Conservation (phyloP, 2,888 invertebrate genomes). For the Charanyca ferruginea region DNA sequence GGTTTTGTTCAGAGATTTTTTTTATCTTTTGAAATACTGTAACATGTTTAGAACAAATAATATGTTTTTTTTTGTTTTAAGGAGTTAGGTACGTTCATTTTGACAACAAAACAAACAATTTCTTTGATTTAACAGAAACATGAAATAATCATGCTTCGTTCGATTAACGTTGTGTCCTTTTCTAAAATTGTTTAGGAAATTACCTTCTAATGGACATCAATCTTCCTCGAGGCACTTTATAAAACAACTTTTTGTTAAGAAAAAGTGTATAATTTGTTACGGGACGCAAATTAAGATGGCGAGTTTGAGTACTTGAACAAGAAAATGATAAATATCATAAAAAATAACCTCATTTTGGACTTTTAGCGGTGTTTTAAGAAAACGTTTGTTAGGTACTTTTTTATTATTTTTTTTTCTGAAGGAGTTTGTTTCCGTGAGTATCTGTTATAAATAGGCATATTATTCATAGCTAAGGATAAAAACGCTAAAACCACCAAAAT, state of each 20-base stretch:
- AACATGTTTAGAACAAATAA: no score
- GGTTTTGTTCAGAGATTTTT: no score
- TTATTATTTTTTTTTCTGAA: conserved; percentile 23
- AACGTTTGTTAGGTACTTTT: conserved; percentile 45
- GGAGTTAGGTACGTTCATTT: conserved; percentile 8
- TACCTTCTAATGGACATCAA: conserved; percentile 82
- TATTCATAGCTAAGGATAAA: conserved; percentile 1
- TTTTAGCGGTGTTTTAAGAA: conserved; percentile 48
- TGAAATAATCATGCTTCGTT: conserved; percentile 63
- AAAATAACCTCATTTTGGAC: conserved; percentile 56
- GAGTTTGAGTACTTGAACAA: conserved; percentile 73
- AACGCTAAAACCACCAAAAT: no score
- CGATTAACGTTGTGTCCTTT: conserved; percentile 68
- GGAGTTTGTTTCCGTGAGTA: conserved; percentile 6
- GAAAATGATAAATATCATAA: conserved; percentile 74
- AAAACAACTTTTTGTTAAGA: conserved; percentile 75
- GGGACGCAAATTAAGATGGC: conserved; percentile 80
- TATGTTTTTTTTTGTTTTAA: not conserved
- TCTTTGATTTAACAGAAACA: conserved; percentile 52
- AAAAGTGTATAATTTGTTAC: conserved; percentile 81
- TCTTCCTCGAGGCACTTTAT: conserved; percentile 78
- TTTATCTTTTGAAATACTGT: no score
- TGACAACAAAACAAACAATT: conserved; percentile 38
- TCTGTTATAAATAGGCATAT: not conserved
- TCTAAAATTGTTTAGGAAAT: conserved; percentile 77